These are phyloP conservation scores for Xenopus petersii DNA, from an alignment of 2,797 vertebrate species.

Conservation along the genomic window DNA sequence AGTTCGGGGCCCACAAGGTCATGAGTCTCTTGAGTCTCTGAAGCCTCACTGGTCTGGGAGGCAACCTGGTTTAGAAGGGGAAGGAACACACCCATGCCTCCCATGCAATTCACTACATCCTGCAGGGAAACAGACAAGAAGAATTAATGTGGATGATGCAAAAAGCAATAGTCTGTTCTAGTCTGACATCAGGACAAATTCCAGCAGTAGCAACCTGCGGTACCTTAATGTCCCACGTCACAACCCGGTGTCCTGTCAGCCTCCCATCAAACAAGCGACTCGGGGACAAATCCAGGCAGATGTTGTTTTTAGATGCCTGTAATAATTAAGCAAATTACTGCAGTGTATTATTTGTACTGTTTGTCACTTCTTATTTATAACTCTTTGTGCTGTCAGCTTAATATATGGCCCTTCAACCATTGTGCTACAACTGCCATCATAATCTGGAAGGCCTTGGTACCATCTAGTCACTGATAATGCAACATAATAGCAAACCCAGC, in stretches of 20 bases:
- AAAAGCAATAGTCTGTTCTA: too few relatives aligned
- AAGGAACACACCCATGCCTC: constrained; percentile 83
- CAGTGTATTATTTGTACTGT: too few relatives aligned
- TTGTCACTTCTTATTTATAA: too few relatives aligned
- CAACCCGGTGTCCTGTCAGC: constrained; percentile 87
- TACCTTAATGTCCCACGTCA: constrained; percentile 95
- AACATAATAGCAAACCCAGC: too few relatives aligned
- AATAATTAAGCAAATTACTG: neutral
- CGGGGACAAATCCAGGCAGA: constrained; percentile 90
- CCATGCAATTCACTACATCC: constrained; percentile 90
- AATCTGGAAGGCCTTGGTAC: too few relatives aligned
- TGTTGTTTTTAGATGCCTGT: constrained; percentile 91
- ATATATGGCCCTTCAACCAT: too few relatives aligned
- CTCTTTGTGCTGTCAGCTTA: too few relatives aligned
- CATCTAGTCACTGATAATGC: too few relatives aligned
- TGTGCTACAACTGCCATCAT: too few relatives aligned
- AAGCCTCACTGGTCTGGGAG: constrained; percentile 62
- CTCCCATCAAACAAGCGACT: constrained; percentile 84
- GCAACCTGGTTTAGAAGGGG: constrained; percentile 87
- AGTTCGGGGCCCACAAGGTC: constrained; percentile 88
- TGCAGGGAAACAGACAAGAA: constrained; percentile 49
- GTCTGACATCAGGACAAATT: neutral
- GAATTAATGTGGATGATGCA: neutral
- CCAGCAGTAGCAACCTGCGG: too few relatives aligned
- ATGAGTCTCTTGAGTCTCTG: constrained; percentile 73